A percentile compares a stretch with the other conserved stretches of the same genome.
Conservation (phyloP, 2,113 vertebrate species). For the Suricata suricatta region DNA sequence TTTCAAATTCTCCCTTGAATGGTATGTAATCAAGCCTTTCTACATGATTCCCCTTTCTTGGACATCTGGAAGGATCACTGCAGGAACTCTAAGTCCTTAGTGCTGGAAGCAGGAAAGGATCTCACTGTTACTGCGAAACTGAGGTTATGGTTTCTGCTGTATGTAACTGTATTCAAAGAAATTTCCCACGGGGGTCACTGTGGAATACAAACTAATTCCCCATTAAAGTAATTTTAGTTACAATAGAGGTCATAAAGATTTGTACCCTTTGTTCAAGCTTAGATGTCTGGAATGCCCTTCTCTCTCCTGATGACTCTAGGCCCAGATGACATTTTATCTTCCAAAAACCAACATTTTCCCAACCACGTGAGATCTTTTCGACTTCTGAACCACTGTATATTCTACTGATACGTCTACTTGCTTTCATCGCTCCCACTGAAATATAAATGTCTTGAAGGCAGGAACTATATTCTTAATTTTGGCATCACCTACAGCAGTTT, state of each 20-base stretch:
- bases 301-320: background rate
- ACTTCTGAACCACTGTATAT: background rate
- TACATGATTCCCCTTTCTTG: background rate
- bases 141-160: background rate
- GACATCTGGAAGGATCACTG: background rate
- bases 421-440: background rate
- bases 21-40: background rate
- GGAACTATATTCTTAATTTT: background rate
- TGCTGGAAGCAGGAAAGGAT: background rate
- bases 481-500: background rate
- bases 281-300: background rate
- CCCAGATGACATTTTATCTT: background rate
- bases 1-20: background rate
- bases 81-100: background rate
- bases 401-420: background rate
- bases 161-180: background rate
- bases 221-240: slow-evolving; percentile 13
- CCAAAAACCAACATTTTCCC: background rate
- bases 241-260: background rate
- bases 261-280: background rate
- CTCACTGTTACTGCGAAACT: background rate
- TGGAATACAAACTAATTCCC: background rate
- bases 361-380: background rate
- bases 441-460: background rate
- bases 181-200: background rate